Percentiles rank a stretch among this genome's conserved stretches.
These are phyloP conservation scores for Malthinus flaveolus DNA, from an alignment of 2,888 invertebrate species.

Conservation along the genomic window DNA sequence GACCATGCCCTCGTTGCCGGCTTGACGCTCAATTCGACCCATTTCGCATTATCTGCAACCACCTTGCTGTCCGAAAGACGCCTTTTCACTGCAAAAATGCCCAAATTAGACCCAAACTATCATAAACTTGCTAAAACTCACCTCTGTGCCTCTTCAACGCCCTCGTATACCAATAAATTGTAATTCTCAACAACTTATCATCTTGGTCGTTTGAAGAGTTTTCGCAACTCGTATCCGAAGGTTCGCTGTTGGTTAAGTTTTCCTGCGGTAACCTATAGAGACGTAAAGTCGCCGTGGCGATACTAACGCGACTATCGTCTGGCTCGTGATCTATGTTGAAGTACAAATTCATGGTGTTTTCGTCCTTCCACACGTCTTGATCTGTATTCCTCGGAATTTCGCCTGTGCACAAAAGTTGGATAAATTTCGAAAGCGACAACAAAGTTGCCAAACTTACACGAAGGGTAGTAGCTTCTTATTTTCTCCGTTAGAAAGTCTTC, in stretches of 20 bases:
- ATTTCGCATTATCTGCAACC: conserved; percentile 49
- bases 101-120: background rate
- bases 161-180: conserved; percentile 63
- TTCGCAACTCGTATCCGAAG: conserved; percentile 28
- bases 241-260: conserved; percentile 40
- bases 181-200: conserved; percentile 61
- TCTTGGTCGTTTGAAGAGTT: conserved; percentile 48
- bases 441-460: conserved; percentile 45
- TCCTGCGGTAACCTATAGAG: conserved; percentile 58
- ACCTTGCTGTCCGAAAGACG: conserved; percentile 58
- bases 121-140: conserved; percentile 36
- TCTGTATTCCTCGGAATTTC: conserved; percentile 60
- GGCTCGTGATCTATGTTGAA: conserved; percentile 58
- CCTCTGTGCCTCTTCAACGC: conserved; percentile 60
- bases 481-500: conserved; percentile 44
- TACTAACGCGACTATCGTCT: conserved; percentile 53
- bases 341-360: conserved; percentile 60
- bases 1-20: conserved; percentile 54
- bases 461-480: conserved; percentile 50
- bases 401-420: conserved; percentile 50
- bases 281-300: conserved; percentile 59
- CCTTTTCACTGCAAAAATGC: conserved; percentile 50
- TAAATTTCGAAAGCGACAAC: no score
- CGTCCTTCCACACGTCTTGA: conserved; percentile 59
- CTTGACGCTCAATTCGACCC: conserved; percentile 58